A percentile compares a stretch with the other conserved stretches of the same genome.
Conservation (phyloP, 2,113 vertebrate genomes). For the Dicerorhinus sumatrensis region DNA sequence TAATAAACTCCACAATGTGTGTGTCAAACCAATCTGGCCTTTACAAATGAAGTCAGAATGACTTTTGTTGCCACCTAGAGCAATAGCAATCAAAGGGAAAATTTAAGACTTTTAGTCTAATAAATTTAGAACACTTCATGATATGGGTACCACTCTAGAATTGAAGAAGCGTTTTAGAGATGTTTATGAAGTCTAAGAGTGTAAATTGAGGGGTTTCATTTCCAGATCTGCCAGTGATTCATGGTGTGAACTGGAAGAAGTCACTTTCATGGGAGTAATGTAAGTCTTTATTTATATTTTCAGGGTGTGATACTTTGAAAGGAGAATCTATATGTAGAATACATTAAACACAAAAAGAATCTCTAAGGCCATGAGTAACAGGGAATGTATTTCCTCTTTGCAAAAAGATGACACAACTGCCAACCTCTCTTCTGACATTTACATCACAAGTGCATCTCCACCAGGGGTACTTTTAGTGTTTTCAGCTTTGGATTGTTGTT, state of each 20-base stretch:
- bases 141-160: conserved; percentile 41
- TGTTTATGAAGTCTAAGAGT: conserved; percentile 67
- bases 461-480: not conserved
- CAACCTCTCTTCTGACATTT: not conserved
- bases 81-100: conserved; percentile 54
- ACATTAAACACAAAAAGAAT: conserved; percentile 9
- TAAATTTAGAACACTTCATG: conserved; percentile 69
- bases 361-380: conserved; percentile 37
- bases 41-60: conserved; percentile 58
- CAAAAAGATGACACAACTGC: not conserved
- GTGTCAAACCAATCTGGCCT: conserved; percentile 55
- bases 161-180: conserved; percentile 46
- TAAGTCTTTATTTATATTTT: conserved; percentile 65
- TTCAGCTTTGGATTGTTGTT: not conserved
- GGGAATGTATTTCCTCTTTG: not conserved
- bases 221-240: conserved; percentile 42
- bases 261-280: conserved; percentile 63
- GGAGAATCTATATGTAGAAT: conserved; percentile 28
- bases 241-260: conserved; percentile 42
- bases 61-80: conserved; percentile 47
- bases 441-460: not conserved
- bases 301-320: conserved; percentile 39
- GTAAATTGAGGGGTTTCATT: conserved; percentile 64
- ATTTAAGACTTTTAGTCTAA: conserved; percentile 63
- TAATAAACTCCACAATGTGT: conserved; percentile 54